These are phyloP conservation scores for Suncus etruscus DNA, from an alignment of 2,113 vertebrate species.

Conservation along the genomic window DNA sequence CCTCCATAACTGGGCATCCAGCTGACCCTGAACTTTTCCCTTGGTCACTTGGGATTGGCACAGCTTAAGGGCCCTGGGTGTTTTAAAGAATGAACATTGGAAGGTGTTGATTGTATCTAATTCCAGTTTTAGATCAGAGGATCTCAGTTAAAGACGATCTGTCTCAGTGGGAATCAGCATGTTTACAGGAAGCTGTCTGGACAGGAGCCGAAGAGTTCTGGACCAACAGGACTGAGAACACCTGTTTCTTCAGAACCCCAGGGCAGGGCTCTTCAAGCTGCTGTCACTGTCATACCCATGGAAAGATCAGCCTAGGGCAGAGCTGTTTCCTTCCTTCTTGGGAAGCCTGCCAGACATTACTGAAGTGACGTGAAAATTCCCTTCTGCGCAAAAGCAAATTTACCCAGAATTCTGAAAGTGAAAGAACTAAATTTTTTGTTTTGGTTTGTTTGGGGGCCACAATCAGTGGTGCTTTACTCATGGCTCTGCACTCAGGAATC, in stretches of 20 bases:
- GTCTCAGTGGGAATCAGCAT: constrained; percentile 3
- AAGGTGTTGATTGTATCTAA: constrained; percentile 48
- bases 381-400: constrained; percentile 8
- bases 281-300: not conserved
- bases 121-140: constrained; percentile 31
- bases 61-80: not conserved
- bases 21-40: not conserved
- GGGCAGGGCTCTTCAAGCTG: not conserved
- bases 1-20: not conserved
- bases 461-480: too few relatives aligned
- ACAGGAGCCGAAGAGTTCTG: not conserved
- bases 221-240: not conserved
- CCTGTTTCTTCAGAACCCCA: not conserved
- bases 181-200: constrained; percentile 48
- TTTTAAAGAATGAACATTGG: not conserved
- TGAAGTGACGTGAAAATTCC: constrained; percentile 50
- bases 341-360: not conserved
- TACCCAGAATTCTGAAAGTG: constrained; percentile 40
- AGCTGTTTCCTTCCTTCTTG: not conserved
- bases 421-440: constrained; percentile 27
- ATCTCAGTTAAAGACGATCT: not conserved
- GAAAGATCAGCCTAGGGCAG: not conserved
- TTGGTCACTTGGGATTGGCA: not conserved
- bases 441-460: too few relatives aligned
- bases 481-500: too few relatives aligned